These are phyloP conservation scores for Neotragus pygmaeus DNA, from an alignment of 2,113 vertebrate species.

Conservation along the genomic window DNA sequence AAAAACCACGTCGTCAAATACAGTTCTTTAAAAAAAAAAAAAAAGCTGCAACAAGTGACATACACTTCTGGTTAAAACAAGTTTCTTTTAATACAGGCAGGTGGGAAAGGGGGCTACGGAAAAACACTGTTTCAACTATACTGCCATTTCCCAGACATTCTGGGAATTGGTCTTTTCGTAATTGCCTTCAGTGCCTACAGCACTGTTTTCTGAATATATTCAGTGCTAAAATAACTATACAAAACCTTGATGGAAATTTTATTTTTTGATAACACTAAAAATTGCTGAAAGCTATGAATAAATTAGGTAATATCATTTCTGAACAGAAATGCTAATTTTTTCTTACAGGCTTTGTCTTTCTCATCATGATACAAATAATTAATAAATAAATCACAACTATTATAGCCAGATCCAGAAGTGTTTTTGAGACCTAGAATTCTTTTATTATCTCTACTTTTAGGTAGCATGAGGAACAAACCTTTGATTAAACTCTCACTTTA, in stretches of 20 bases:
- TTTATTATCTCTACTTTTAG: not conserved
- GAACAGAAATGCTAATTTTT: constrained; percentile 3
- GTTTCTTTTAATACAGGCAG: not conserved
- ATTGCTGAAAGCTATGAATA: not conserved
- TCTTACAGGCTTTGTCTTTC: not conserved
- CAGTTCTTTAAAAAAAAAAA: not conserved
- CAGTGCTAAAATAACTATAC: constrained; percentile 22
- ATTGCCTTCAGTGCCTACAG: not conserved
- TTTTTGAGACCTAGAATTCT: not conserved
- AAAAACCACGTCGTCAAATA: not conserved
- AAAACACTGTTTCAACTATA: not conserved
- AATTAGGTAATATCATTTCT: not conserved
- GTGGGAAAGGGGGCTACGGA: not conserved
- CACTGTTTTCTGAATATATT: constrained; percentile 28
- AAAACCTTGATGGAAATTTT: constrained; percentile 20
- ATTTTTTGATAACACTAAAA: constrained; percentile 29
- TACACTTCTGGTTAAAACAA: not conserved
- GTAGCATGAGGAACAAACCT: not conserved
- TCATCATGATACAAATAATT: not conserved
- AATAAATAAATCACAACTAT: not conserved
- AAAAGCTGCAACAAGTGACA: not conserved
- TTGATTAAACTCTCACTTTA: not conserved
- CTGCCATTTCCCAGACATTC: not conserved
- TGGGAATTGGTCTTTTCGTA: not conserved
- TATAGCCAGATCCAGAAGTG: not conserved